Conservation (phyloP, 2,888 invertebrate genomes). For the Trissoscelio sp. region DNA sequence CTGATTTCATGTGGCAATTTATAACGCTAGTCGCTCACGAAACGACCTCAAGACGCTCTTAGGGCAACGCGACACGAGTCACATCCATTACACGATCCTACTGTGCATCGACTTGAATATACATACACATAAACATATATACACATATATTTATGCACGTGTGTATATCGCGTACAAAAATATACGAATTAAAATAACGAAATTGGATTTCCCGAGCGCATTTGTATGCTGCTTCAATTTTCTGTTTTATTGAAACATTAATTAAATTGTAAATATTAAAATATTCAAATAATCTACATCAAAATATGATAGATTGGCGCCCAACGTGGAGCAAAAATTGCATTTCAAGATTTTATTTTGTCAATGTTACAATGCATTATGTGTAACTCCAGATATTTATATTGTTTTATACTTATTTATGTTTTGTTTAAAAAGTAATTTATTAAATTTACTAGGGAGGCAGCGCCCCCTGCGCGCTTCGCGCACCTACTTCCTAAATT, state of each 20-base stretch:
- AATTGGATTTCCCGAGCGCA: constrained; percentile 5
- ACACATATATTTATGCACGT: neutral
- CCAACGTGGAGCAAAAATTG: neutral
- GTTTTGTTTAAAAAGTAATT: no score
- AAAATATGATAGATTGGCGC: no score
- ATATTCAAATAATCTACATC: no score
- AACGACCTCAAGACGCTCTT: constrained; percentile 71
- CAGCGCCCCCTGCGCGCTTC: no score
- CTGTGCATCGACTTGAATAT: constrained; percentile 49
- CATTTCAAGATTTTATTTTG: no score
- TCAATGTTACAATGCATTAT: no score
- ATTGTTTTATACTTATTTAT: no score
- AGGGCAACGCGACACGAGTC: constrained; percentile 70
- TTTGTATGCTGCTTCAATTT: neutral
- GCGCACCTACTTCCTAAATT: no score
- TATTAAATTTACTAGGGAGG: no score
- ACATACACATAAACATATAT: constrained; percentile 19
- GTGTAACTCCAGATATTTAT: no score
- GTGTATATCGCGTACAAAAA: neutral
- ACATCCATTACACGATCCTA: constrained; percentile 73
- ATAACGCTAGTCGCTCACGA: constrained; percentile 72
- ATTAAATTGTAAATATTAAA: no score
- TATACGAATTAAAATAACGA: constrained; percentile 11
- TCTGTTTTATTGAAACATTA: neutral
- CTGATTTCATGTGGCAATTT: constrained; percentile 74